These are phyloP conservation scores for Chaetura pelagica DNA, from an alignment of 2,113 vertebrate species.

Conservation along the genomic window DNA sequence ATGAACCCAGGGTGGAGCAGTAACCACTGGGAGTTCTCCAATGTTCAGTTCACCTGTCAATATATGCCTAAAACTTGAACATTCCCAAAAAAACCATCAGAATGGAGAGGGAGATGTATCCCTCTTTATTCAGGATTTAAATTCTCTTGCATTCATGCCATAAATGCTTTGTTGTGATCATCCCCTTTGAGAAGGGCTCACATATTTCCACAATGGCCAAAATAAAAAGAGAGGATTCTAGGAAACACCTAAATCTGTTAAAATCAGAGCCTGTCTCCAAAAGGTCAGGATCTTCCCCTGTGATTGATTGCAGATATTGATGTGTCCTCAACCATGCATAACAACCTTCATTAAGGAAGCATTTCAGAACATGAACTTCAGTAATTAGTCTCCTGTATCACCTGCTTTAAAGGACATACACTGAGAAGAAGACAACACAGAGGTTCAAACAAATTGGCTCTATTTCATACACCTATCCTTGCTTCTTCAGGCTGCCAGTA, in stretches of 20 bases:
- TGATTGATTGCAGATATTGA: neutral
- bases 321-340: neutral
- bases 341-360: neutral
- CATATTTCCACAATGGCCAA: neutral
- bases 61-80: neutral
- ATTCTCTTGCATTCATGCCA: neutral
- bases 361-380: conserved; percentile 10
- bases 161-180: neutral
- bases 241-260: neutral
- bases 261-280: neutral
- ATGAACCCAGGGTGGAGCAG: neutral
- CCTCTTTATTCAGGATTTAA: neutral
- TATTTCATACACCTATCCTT: neutral
- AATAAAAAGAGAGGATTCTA: neutral
- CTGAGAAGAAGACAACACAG: neutral
- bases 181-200: neutral
- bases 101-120: neutral
- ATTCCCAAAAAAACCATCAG: neutral
- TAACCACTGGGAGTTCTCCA: neutral
- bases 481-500: neutral
- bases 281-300: neutral
- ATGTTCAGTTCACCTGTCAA: too few species aligned
- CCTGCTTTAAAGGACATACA: neutral
- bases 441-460: neutral
- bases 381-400: neutral